Conservation (phyloP, 2,888 invertebrate species). For the Unio delphinus region DNA sequence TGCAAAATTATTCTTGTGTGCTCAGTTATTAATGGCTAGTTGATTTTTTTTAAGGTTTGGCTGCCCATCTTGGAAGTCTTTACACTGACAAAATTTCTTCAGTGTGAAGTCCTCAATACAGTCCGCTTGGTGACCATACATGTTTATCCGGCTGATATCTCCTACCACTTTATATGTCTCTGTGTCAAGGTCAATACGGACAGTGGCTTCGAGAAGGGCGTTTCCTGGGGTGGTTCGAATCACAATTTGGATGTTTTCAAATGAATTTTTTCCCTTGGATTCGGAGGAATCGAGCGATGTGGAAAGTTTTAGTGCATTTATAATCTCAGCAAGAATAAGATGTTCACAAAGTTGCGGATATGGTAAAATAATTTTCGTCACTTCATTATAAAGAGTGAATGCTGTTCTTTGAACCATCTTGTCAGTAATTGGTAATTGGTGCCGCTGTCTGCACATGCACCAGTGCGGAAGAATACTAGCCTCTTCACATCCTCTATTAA, state of each 20-base stretch:
- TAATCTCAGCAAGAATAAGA: conserved; percentile 77
- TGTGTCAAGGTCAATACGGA: conserved; percentile 72
- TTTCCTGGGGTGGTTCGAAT: conserved; percentile 79
- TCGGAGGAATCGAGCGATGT: conserved; percentile 38
- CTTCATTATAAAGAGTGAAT: conserved; percentile 76
- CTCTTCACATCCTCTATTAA: conserved; percentile 81
- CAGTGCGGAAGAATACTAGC: conserved; percentile 87
- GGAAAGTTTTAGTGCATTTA: conserved; percentile 77
- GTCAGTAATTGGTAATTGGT: conserved; percentile 75
- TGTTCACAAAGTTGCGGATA: conserved; percentile 51
- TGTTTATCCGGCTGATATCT: conserved; percentile 74
- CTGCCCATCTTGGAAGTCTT: conserved; percentile 5
- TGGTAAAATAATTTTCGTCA: conserved; percentile 78
- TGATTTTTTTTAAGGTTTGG: too few species aligned
- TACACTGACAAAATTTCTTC: conserved; percentile 71
- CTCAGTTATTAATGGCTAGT: too few species aligned
- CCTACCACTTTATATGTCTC: conserved; percentile 77
- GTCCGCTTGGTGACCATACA: conserved; percentile 70
- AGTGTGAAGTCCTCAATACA: conserved; percentile 65
- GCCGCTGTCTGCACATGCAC: conserved; percentile 87
- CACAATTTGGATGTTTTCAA: conserved; percentile 75
- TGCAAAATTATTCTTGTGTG: too few species aligned
- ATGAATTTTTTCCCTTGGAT: conserved; percentile 64
- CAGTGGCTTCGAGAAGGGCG: conserved; percentile 85
- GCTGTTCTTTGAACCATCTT: conserved; percentile 76